Percentiles rank a stretch among this genome's conserved stretches.
These are phyloP conservation scores for Platysternon megacephalum DNA, from an alignment of 2,113 vertebrate genomes.

Conservation along the genomic window DNA sequence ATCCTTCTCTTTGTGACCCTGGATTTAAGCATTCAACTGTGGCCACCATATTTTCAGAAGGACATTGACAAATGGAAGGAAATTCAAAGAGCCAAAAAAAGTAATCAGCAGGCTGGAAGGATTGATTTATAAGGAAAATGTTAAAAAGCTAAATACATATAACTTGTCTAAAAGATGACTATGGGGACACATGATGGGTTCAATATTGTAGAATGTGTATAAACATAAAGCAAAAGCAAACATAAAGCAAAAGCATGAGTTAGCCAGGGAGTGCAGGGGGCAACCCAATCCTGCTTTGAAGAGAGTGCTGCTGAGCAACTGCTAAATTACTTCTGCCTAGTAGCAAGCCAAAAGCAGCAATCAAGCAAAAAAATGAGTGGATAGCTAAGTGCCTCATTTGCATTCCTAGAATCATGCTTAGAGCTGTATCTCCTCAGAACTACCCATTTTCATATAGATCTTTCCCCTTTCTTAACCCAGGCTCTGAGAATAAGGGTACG, in stretches of 20 bases:
- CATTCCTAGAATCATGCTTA: background rate
- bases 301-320: background rate
- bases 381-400: background rate
- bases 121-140: slow-evolving; percentile 16
- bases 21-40: background rate
- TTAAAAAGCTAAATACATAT: background rate
- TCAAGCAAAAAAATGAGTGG: background rate
- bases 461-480: background rate
- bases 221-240: slow-evolving; percentile 14
- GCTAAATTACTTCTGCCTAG: background rate
- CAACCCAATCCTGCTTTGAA: background rate
- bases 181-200: background rate
- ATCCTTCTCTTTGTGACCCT: background rate
- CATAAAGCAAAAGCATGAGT: background rate
- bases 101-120: background rate
- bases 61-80: background rate
- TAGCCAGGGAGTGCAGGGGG: background rate
- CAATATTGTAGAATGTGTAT: background rate
- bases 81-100: slow-evolving; percentile 16
- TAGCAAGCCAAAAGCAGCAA: background rate
- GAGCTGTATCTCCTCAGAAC: slow-evolving; percentile 1
- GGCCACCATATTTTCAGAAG: background rate
- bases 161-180: slow-evolving; percentile 5
- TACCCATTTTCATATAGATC: background rate
- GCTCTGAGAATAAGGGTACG: background rate